Percentiles rank a stretch among this genome's conserved stretches.
phyloP scores from a whole-genome alignment of 2,888 invertebrate species.

The Habrosyne pyritoides region DNA sequence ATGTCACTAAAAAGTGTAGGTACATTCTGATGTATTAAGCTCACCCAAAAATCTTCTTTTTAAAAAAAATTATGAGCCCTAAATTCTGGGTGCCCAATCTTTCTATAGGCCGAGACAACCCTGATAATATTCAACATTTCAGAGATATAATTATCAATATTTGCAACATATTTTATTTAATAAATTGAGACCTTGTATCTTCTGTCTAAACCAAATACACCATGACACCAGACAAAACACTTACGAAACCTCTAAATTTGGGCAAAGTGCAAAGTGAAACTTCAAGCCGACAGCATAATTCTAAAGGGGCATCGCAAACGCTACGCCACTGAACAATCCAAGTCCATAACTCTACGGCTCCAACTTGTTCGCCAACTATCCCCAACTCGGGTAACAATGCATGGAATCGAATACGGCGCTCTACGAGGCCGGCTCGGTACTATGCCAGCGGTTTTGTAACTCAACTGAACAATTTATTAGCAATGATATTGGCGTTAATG shows the following conservation, averaged over 20 bases:
- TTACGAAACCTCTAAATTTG: neutral
- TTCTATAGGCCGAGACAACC: too few species aligned
- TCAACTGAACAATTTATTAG: conserved; percentile 40
- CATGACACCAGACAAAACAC: neutral
- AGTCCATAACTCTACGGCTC: conserved; percentile 37
- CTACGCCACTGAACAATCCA: conserved; percentile 35
- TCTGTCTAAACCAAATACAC: neutral
- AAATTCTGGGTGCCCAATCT: too few species aligned
- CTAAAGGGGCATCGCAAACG: conserved; percentile 23
- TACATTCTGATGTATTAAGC: too few species aligned
- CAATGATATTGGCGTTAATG: conserved; percentile 8
- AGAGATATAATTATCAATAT: too few species aligned
- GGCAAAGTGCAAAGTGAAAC: conserved; percentile 11
- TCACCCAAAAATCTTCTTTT: too few species aligned
- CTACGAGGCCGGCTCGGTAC: neutral
- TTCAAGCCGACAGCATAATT: conserved; percentile 23
- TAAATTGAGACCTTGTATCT: neutral
- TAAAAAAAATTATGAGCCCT: too few species aligned
- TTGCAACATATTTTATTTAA: too few species aligned
- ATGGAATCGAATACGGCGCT: conserved; percentile 33
- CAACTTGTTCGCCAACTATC: conserved; percentile 31
- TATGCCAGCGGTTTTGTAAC: conserved; percentile 27
- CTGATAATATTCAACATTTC: too few species aligned
- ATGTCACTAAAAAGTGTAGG: too few species aligned
- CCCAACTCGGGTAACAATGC: conserved; percentile 31